Conservation (phyloP, 2,113 vertebrate species). For the Sinocyclocheilus anophthalmus region DNA sequence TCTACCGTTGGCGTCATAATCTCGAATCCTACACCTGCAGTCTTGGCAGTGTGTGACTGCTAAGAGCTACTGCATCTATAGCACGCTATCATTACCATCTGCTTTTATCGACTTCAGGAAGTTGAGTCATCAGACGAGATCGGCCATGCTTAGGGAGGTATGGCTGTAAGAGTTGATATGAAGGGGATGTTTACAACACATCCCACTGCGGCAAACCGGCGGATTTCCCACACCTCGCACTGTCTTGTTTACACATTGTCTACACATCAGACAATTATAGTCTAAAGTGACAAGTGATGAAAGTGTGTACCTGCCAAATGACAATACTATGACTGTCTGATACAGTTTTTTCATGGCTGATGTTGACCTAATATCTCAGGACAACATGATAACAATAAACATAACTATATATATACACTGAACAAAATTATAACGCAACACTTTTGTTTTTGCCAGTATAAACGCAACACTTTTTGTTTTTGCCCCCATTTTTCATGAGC, state of each 20-base stretch:
- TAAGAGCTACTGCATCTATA: neutral
- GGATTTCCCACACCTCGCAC: neutral
- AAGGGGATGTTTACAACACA: neutral
- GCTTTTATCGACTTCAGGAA: conserved; percentile 24
- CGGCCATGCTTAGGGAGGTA: neutral
- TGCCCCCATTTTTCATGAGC: no score
- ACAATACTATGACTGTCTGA: neutral
- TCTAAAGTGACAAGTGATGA: conserved; percentile 11
- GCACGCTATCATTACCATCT: conserved; percentile 18
- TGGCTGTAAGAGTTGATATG: neutral
- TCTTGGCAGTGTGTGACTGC: conserved; percentile 12
- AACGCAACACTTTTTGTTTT: no score
- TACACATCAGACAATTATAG: neutral
- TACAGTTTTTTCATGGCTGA: neutral
- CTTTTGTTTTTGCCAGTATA: no score
- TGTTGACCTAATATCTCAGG: neutral
- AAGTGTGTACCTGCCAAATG: neutral
- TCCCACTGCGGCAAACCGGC: neutral
- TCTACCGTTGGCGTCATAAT: conserved; percentile 43
- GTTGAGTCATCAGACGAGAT: neutral
- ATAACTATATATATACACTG: neutral
- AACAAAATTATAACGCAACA: no score
- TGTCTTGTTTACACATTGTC: no score
- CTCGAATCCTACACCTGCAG: conserved; percentile 17
- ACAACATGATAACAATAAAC: neutral